Conservation (phyloP, 1,140 invertebrate genomes). For the Neodiprion fabricii region DNA sequence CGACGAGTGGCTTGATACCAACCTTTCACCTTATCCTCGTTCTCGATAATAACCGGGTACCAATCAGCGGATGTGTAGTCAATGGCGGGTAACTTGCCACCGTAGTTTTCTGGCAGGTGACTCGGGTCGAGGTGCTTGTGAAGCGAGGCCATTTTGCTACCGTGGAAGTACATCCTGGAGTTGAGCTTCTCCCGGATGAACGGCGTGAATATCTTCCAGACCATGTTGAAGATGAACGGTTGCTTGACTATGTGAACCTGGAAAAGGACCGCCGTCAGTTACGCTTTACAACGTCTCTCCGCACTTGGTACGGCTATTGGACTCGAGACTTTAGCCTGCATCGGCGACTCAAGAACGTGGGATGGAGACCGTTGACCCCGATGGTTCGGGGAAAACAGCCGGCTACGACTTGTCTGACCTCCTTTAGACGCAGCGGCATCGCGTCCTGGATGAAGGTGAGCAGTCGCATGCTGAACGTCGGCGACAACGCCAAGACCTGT, state of each 20-base stretch:
- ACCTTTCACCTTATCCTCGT: slow-evolving; percentile 68
- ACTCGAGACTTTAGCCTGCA: too few species aligned
- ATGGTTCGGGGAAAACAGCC: background rate
- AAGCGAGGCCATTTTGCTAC: slow-evolving; percentile 73
- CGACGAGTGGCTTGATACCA: background rate
- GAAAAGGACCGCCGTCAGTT: background rate
- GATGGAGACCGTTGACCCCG: background rate
- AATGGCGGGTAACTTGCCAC: slow-evolving; percentile 75
- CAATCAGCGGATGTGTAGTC: slow-evolving; percentile 77
- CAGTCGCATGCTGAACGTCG: slow-evolving; percentile 75
- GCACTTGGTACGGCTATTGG: too few species aligned
- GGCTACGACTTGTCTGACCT: slow-evolving; percentile 55
- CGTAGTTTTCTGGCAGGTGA: slow-evolving; percentile 77
- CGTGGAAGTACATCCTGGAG: slow-evolving; percentile 79
- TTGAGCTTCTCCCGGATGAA: slow-evolving; percentile 86
- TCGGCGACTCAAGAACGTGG: too few species aligned
- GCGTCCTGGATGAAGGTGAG: slow-evolving; percentile 86
- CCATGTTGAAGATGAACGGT: slow-evolving; percentile 86
- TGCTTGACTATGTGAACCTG: slow-evolving; percentile 86
- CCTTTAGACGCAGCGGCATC: slow-evolving; percentile 86
- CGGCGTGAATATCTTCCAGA: slow-evolving; percentile 88
- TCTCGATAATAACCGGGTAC: slow-evolving; percentile 71
- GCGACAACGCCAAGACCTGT: slow-evolving; percentile 75
- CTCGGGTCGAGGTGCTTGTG: slow-evolving; percentile 73
- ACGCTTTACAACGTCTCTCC: too few species aligned